These are phyloP conservation scores for Pantala flavescens DNA, from an alignment of 1,140 invertebrate species.

Conservation along the genomic window DNA sequence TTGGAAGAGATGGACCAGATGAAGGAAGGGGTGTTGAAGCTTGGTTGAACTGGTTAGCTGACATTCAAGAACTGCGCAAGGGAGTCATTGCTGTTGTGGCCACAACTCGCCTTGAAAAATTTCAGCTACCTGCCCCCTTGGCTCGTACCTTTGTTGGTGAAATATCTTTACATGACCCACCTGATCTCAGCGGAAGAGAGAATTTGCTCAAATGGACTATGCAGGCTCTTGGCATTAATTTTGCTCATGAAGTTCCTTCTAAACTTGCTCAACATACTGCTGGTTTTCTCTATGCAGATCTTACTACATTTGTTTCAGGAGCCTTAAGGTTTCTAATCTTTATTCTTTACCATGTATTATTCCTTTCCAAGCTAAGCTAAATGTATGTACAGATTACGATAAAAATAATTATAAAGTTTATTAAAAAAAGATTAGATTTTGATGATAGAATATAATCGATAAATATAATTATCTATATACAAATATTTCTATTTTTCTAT, in stretches of 20 bases:
- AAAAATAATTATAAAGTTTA: too few relatives aligned
- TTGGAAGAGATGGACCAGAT: not conserved
- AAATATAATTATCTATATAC: too few relatives aligned
- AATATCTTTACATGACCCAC: not conserved
- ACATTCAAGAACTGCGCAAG: not conserved
- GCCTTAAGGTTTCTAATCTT: not conserved
- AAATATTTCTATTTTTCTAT: too few relatives aligned
- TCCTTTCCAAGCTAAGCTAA: too few relatives aligned
- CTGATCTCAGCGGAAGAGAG: not conserved
- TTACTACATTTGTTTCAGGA: not conserved
- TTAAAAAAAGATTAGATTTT: too few relatives aligned
- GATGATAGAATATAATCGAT: too few relatives aligned
- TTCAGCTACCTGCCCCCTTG: not conserved
- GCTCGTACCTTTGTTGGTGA: not conserved
- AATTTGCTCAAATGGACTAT: not conserved
- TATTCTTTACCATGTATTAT: too few relatives aligned
- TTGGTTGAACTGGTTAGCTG: not conserved
- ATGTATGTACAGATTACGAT: too few relatives aligned
- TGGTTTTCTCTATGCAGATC: not conserved
- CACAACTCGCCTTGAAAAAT: not conserved
- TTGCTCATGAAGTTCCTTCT: not conserved
- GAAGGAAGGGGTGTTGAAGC: not conserved
- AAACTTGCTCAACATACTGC: not conserved
- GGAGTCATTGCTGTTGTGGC: not conserved
- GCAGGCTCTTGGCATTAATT: not conserved